phyloP scores from a whole-genome alignment of 2,888 invertebrate genomes.

The Caenorhabditis sp. region DNA sequence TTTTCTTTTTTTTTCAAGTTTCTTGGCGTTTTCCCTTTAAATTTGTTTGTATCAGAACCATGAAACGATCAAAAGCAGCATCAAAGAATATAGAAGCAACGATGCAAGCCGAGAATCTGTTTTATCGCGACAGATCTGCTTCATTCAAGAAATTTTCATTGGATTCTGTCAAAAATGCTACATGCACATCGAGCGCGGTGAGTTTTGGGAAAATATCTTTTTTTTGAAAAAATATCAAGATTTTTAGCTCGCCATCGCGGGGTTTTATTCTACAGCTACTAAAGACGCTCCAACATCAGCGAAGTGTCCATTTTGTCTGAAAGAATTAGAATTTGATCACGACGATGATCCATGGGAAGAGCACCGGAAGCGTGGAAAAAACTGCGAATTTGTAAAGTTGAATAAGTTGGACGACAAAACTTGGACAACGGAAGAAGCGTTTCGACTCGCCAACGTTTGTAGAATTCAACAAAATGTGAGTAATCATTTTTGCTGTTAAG shows the following conservation, averaged over 20 bases:
- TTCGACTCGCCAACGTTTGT: not conserved
- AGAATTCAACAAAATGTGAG: not conserved
- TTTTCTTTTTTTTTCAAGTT: not conserved
- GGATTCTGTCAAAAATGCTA: constrained; percentile 15
- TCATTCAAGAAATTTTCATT: constrained; percentile 24
- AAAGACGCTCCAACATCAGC: constrained; percentile 11
- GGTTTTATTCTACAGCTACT: constrained; percentile 26
- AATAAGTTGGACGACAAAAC: constrained; percentile 34
- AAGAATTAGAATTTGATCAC: constrained; percentile 40
- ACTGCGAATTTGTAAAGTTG: constrained; percentile 36
- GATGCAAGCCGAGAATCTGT: constrained; percentile 2
- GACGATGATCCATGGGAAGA: constrained; percentile 48
- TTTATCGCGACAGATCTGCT: constrained; percentile 14
- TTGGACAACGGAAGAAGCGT: constrained; percentile 22
- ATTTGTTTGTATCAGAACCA: not conserved
- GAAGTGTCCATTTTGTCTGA: constrained; percentile 39
- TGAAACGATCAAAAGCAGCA: not conserved
- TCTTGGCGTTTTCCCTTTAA: not conserved
- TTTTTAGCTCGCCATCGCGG: constrained; percentile 40
- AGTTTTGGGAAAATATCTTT: not conserved
- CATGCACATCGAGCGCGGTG: constrained; percentile 29
- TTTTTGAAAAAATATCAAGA: not conserved
- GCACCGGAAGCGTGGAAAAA: constrained; percentile 19
- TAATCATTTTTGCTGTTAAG: too few relatives aligned
- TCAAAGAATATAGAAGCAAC: constrained; percentile 2